Base-by-base conservation (phyloP, 2,797 vertebrate species). In the Cossypha niveicapilla region DNA sequence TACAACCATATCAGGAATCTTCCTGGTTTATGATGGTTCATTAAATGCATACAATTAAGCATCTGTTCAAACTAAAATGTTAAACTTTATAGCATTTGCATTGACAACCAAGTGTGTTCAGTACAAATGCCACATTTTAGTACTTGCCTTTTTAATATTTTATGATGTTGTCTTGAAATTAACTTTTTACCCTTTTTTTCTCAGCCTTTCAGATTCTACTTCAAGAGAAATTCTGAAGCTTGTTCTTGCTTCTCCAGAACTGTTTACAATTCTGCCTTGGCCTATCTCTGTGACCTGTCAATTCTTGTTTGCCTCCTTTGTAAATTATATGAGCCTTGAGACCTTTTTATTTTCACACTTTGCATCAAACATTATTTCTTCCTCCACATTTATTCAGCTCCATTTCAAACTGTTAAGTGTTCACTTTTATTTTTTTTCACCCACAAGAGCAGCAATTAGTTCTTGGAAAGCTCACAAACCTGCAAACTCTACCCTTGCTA, bases 31-130 rank as follows among this genome's bases (percentile, higher is more conserved):
- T 78, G 81, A 91, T 88, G 90, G 81, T 83, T 91, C 96, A 94
- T 96, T 96, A 96, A 96, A 35, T 96, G 70, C 73, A 75, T 94
- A 86, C 94, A 93, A 88, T 96, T 96, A 97, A 96, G 88, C 95
- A 96, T 96, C 96, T 97, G 94, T 93, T 97, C 95, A 90, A 95
- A 89, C 81, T 96, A 93, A 95, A 96, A 94, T 88, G 96, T 72
- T 94, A 93, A 94, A 91, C 95, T 96, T 96, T 92, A 96, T 95
- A 75, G 79, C 91, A 75, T 95, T 87, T 93, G 47, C 65, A 62
- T 70, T 94, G 82, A 93, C 81, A 93, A 83, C 88, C 91, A 86
- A 92, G 70, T 91, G 70, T 84, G 76, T 84, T 94, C 75, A 56
- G 68, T 92, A 83, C 57, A 95, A 93, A 95, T 91, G 91, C 87